Conservation (phyloP, 2,888 invertebrate species). For the Leptinotarsa tumamoca region DNA sequence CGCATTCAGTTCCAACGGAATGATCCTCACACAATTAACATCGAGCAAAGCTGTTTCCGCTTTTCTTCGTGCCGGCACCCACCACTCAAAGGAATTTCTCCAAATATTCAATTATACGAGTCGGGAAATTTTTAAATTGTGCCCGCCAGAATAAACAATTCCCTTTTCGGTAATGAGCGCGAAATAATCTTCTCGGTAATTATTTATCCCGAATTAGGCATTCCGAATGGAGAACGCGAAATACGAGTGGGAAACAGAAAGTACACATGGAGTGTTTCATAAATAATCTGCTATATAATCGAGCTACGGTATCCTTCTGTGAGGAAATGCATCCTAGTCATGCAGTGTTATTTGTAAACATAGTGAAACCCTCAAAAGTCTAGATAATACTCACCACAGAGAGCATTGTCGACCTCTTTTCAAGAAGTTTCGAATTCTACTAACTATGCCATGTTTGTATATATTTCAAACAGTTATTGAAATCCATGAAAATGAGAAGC, state of each 20-base stretch:
- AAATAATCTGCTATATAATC: background rate
- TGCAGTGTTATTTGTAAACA: too few species aligned
- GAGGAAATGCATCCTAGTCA: too few species aligned
- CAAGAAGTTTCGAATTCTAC: too few species aligned
- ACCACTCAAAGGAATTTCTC: constrained; percentile 19
- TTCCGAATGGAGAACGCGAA: background rate
- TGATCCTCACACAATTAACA: constrained; percentile 13
- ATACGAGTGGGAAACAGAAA: background rate
- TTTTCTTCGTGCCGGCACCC: background rate
- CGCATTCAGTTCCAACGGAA: background rate
- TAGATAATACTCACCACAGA: too few species aligned
- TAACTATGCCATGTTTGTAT: too few species aligned
- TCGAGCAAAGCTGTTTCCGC: constrained; percentile 14
- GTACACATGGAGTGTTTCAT: background rate
- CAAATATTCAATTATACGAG: constrained; percentile 15
- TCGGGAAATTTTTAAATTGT: constrained; percentile 17
- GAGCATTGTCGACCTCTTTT: too few species aligned
- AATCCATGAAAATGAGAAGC: too few species aligned
- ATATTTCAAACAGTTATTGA: too few species aligned
- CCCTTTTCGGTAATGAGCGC: constrained; percentile 7
- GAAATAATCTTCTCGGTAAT: constrained; percentile 8
- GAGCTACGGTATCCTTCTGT: too few species aligned
- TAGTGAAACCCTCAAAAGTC: too few species aligned
- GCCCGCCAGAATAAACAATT: constrained; percentile 14
- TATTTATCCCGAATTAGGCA: constrained; percentile 1